Evolutionary conservation across 2,888 invertebrate genomes (phyloP).

Genomic region (Pyrrhia umbra): DNA sequence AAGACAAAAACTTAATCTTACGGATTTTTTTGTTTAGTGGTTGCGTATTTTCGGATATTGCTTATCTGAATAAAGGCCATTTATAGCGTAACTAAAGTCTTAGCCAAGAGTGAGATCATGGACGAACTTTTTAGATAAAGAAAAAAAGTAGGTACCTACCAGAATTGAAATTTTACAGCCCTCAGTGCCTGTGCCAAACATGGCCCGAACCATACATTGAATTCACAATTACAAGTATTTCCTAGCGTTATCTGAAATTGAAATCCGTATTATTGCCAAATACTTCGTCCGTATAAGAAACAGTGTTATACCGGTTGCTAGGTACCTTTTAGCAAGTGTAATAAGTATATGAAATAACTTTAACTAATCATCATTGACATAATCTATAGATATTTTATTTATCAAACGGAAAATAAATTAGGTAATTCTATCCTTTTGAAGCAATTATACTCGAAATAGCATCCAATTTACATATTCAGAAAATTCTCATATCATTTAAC

Average conservation of each 20-base stretch:
- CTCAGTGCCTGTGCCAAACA: constrained; percentile 36
- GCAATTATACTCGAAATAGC: constrained; percentile 6
- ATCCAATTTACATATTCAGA: constrained; percentile 4
- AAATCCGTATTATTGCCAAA: constrained; percentile 81
- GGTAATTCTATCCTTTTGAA: constrained; percentile 7
- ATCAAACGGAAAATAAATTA: not conserved
- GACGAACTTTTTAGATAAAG: constrained; percentile 15
- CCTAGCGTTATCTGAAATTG: constrained; percentile 80
- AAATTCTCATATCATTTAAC: constrained; percentile 41
- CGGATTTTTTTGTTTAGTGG: not conserved
- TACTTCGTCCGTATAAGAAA: constrained; percentile 65
- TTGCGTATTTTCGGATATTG: not conserved
- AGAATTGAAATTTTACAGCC: constrained; percentile 43
- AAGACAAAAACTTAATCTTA: not conserved
- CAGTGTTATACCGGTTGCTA: constrained; percentile 33
- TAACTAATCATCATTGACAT: too few species aligned
- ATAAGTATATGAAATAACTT: not conserved
- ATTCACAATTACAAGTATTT: constrained; percentile 78
- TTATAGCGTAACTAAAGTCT: not conserved
- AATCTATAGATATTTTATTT: constrained; percentile 12
- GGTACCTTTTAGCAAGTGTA: constrained; percentile 32
- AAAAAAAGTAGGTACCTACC: constrained; percentile 14
- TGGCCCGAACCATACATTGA: constrained; percentile 52
- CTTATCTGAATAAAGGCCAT: not conserved
- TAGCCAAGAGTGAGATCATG: not conserved